phyloP scores from a whole-genome alignment of 2,113 vertebrate species.

The Triplophysa tibetana region DNA sequence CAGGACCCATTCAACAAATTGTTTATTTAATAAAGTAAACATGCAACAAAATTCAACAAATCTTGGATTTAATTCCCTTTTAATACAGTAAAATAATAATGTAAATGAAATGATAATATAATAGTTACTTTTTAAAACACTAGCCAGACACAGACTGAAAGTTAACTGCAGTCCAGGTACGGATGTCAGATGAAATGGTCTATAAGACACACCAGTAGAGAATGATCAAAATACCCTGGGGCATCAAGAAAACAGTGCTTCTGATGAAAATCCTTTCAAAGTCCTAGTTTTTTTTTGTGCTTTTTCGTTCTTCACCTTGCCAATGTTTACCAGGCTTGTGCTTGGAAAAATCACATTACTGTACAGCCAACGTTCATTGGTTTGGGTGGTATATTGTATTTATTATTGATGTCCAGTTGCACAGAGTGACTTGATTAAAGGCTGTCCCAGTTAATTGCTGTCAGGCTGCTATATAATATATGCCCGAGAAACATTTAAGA shows the following conservation, averaged over 20 bases:
- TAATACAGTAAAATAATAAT: neutral
- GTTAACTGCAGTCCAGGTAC: no score
- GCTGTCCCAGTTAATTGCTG: slow-evolving; percentile 41
- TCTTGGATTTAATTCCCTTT: no score
- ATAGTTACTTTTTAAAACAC: no score
- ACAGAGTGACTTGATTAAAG: slow-evolving; percentile 39
- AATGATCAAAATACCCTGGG: slow-evolving; percentile 24
- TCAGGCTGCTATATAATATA: slow-evolving; percentile 21
- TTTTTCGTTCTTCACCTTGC: neutral
- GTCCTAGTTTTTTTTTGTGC: neutral
- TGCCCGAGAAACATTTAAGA: slow-evolving; percentile 33
- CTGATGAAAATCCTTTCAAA: slow-evolving; percentile 13
- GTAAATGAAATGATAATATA: no score
- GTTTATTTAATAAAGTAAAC: no score
- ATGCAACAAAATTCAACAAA: no score
- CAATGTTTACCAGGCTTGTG: neutral
- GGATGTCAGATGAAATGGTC: no score
- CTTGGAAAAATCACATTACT: neutral
- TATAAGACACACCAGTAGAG: slow-evolving; percentile 16
- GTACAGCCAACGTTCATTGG: neutral
- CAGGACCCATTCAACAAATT: no score
- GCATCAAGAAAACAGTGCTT: neutral
- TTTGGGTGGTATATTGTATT: slow-evolving; percentile 39
- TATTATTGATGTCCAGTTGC: slow-evolving; percentile 38
- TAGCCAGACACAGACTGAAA: no score